Evolutionary conservation across 2,797 vertebrate genomes (phyloP).

Genomic region (Lophius americanus): DNA sequence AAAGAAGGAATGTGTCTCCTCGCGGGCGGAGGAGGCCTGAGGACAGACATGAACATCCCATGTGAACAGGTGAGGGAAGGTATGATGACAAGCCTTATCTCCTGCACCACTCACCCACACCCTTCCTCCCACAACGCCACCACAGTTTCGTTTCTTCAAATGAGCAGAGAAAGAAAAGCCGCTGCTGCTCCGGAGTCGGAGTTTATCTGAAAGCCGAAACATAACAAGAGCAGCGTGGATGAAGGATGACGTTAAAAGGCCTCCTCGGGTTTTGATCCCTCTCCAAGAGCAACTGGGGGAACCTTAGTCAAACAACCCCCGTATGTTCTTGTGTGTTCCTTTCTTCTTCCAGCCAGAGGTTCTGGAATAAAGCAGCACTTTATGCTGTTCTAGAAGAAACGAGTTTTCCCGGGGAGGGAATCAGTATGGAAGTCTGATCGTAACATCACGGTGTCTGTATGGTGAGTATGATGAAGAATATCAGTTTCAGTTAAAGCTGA

Average conservation of each 20-base stretch:
- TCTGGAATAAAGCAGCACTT: constrained; percentile 79
- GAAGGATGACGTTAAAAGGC: constrained; percentile 76
- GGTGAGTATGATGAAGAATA: too few species aligned
- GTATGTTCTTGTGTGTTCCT: constrained; percentile 49
- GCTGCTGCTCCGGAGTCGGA: constrained; percentile 61
- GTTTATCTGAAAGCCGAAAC: constrained; percentile 90
- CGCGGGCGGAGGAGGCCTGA: constrained; percentile 67
- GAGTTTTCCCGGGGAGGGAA: constrained; percentile 6
- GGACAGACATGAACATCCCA: constrained; percentile 85
- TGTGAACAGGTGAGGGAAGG: constrained; percentile 82
- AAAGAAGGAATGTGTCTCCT: too few species aligned
- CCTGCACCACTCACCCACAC: constrained; percentile 17
- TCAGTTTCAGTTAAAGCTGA: too few species aligned
- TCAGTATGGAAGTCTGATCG: too few species aligned
- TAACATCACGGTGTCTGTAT: too few species aligned
- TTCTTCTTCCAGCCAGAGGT: constrained; percentile 74
- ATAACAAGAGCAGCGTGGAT: constrained; percentile 86
- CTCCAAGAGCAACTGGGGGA: constrained; percentile 90
- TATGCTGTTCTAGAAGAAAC: constrained; percentile 70
- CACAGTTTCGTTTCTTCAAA: constrained; percentile 71
- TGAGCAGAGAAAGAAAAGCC: constrained; percentile 39
- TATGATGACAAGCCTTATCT: constrained; percentile 81
- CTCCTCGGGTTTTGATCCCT: constrained; percentile 83
- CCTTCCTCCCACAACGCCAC: constrained; percentile 52
- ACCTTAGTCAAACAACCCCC: constrained; percentile 80